A percentile compares a stretch with the other conserved stretches of the same genome.
Conservation (phyloP, 2,888 invertebrate genomes). For the Subacronicta megacephala region DNA sequence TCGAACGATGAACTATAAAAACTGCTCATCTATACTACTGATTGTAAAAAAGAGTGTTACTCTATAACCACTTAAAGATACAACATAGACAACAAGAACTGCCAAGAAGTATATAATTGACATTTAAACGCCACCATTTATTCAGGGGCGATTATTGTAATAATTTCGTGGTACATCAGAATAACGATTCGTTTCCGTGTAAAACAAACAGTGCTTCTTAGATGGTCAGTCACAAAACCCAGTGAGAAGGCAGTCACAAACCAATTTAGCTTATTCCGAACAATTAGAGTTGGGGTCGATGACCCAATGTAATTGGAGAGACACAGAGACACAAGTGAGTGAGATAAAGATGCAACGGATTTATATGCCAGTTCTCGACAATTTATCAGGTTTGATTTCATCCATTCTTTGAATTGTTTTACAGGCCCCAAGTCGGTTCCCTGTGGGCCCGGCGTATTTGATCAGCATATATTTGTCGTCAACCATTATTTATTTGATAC, state of each 20-base stretch:
- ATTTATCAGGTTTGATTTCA: not conserved
- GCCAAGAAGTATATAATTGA: slow-evolving; percentile 27
- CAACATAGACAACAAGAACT: slow-evolving; percentile 17
- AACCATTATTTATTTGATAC: too few species aligned
- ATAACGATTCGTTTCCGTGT: slow-evolving; percentile 55
- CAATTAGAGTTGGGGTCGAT: slow-evolving; percentile 66
- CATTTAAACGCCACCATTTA: slow-evolving; percentile 28
- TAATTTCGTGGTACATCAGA: slow-evolving; percentile 29
- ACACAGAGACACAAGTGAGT: slow-evolving; percentile 42
- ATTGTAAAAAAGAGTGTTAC: slow-evolving; percentile 6
- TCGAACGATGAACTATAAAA: not conserved
- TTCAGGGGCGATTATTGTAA: slow-evolving; percentile 23
- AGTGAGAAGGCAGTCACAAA: slow-evolving; percentile 50
- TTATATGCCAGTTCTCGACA: slow-evolving; percentile 22
- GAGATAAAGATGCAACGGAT: slow-evolving; percentile 47
- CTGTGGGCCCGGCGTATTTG: not conserved
- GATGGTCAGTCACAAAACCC: slow-evolving; percentile 30
- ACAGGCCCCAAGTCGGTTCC: slow-evolving; percentile 5
- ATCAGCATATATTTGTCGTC: too few species aligned
- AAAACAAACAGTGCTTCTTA: slow-evolving; percentile 49
- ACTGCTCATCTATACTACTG: not conserved
- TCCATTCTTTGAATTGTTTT: not conserved
- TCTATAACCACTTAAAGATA: slow-evolving; percentile 16
- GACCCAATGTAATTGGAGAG: slow-evolving; percentile 61
- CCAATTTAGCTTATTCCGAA: slow-evolving; percentile 67